phyloP scores from a whole-genome alignment of 2,888 invertebrate species.

The Tiphia femorata region DNA sequence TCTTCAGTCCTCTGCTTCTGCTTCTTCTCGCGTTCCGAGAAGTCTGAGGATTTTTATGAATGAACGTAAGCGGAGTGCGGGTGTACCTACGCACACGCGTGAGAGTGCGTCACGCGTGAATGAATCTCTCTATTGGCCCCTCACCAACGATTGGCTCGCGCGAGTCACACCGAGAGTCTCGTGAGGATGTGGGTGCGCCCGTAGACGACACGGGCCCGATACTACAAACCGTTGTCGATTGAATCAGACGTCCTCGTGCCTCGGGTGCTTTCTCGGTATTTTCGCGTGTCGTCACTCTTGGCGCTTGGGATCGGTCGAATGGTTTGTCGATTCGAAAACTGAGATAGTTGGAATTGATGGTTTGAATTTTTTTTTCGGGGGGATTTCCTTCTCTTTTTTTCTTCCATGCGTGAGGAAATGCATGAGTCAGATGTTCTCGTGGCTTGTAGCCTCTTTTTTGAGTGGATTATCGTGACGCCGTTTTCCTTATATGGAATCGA shows the following conservation, averaged over 20 bases:
- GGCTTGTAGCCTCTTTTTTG: too few species aligned
- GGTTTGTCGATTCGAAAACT: background rate
- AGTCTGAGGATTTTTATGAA: conserved; percentile 45
- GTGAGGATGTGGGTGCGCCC: background rate
- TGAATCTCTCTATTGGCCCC: conserved; percentile 21
- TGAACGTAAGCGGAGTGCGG: conserved; percentile 37
- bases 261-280: background rate
- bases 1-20: background rate
- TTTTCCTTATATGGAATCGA: too few species aligned
- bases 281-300: background rate
- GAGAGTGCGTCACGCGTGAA: conserved; percentile 41
- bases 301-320: background rate
- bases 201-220: background rate
- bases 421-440: too few species aligned
- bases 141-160: too few species aligned
- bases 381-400: too few species aligned
- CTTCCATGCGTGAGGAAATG: too few species aligned
- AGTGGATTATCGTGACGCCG: too few species aligned
- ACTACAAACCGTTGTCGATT: background rate
- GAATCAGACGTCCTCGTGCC: conserved; percentile 1
- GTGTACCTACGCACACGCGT: conserved; percentile 14
- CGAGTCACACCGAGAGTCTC: too few species aligned
- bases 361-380: too few species aligned
- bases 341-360: too few species aligned
- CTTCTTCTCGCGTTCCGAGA: conserved; percentile 28